Conservation (phyloP, 2,888 invertebrate genomes). For the Teinopalpus imperialis region DNA sequence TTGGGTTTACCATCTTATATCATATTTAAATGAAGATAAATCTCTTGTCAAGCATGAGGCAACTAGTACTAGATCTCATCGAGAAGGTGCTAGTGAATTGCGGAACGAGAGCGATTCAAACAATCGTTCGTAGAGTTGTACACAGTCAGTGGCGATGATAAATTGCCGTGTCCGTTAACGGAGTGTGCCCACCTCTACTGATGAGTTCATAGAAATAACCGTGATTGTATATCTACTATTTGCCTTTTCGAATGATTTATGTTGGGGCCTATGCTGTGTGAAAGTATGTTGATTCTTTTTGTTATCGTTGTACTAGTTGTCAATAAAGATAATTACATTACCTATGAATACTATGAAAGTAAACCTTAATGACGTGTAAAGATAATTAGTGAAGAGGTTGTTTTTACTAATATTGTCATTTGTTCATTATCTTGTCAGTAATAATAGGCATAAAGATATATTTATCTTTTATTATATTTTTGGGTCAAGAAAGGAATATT, state of each 20-base stretch:
- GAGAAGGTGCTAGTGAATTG: slow-evolving; percentile 25
- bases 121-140: slow-evolving; percentile 46
- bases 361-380: no score
- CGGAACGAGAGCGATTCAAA: slow-evolving; percentile 47
- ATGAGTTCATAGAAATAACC: slow-evolving; percentile 16
- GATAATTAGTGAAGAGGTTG: no score
- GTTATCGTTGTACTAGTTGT: no score
- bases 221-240: not conserved
- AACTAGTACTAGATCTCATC: slow-evolving; percentile 15
- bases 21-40: slow-evolving; percentile 33
- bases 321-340: no score
- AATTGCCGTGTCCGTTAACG: slow-evolving; percentile 46
- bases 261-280: not conserved
- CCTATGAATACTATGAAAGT: no score
- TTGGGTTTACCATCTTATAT: slow-evolving; percentile 8
- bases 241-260: slow-evolving; percentile 3
- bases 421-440: no score
- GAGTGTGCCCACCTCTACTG: not conserved
- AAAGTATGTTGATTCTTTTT: not conserved
- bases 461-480: no score
- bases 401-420: no score
- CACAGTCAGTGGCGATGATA: slow-evolving; percentile 44
- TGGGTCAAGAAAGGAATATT: no score
- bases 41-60: slow-evolving; percentile 1
- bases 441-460: no score